A percentile compares a stretch with the other conserved stretches of the same genome.
Conservation (phyloP, 2,113 vertebrate genomes). For the Antidorcas marsupialis region DNA sequence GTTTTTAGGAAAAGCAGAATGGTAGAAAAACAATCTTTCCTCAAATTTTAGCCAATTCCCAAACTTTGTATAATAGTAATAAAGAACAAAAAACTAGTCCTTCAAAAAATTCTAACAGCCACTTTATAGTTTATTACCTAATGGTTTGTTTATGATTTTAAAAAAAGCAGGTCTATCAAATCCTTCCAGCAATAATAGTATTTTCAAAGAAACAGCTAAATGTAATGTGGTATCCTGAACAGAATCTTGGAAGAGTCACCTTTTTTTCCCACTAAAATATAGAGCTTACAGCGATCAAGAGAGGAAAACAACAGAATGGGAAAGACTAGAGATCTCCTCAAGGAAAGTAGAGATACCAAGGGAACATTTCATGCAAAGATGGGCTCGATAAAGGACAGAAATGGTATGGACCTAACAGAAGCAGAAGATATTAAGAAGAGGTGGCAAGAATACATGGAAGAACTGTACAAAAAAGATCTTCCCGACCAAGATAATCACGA, state of each 20-base stretch:
- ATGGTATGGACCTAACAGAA: too few species aligned
- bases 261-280: background rate
- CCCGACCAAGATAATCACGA: too few species aligned
- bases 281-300: background rate
- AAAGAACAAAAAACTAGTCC: background rate
- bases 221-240: background rate
- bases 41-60: background rate
- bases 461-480: too few species aligned
- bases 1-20: background rate
- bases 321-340: too few species aligned
- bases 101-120: background rate
- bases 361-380: too few species aligned
- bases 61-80: background rate
- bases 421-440: too few species aligned
- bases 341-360: too few species aligned
- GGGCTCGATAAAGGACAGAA: too few species aligned
- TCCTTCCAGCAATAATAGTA: background rate
- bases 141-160: background rate
- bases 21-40: background rate
- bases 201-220: constrained; percentile 8
- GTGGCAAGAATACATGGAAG: too few species aligned
- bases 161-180: background rate
- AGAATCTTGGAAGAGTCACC: background rate
- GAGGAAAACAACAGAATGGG: too few species aligned
- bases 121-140: background rate